Evolutionary conservation across 2,113 vertebrate species (phyloP).

Genomic region (Eidolon helvum): DNA sequence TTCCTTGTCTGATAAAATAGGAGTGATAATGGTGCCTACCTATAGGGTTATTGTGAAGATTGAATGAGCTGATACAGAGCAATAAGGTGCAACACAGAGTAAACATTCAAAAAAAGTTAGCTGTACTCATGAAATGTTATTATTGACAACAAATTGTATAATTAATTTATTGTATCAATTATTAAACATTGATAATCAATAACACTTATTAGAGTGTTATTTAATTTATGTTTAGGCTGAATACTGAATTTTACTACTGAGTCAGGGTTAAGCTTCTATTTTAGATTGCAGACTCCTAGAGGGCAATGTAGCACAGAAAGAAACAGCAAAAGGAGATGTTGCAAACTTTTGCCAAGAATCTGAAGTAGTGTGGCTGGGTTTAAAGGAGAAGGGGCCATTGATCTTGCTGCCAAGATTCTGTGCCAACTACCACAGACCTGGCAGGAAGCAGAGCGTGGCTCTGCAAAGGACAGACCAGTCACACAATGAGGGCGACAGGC

Average conservation of each 20-base stretch:
- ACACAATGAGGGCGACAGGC: neutral
- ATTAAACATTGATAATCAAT: neutral
- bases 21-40: neutral
- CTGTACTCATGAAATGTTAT: neutral
- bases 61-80: neutral
- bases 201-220: neutral
- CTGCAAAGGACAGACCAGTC: neutral
- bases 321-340: neutral
- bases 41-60: neutral
- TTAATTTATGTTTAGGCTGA: neutral
- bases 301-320: neutral
- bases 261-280: neutral
- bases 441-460: neutral
- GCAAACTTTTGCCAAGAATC: neutral
- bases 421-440: neutral
- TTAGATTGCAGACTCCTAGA: neutral
- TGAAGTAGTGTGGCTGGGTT: neutral
- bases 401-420: neutral
- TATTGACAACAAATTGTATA: neutral
- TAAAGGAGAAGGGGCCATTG: neutral
- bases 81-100: neutral
- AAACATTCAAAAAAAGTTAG: neutral
- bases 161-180: neutral
- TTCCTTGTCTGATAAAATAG: neutral
- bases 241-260: neutral